Evolutionary conservation across 2,797 vertebrate genomes (phyloP).

Genomic region (Eutrigla gurnardus): DNA sequence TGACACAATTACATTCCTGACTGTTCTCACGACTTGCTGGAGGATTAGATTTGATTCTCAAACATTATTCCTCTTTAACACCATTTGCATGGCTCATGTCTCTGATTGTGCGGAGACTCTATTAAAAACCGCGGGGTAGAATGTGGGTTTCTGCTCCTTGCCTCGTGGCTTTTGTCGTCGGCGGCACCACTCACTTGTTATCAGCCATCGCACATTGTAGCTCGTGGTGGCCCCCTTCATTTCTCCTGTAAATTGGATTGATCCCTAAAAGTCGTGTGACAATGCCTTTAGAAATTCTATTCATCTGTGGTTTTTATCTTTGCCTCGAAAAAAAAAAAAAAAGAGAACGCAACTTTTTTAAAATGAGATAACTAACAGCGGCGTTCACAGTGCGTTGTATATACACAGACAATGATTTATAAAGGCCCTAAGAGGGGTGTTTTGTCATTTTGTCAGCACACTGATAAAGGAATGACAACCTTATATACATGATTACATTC

Average conservation of each 20-base stretch:
- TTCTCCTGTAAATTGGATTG: slow-evolving; percentile 78
- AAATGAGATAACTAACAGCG: slow-evolving; percentile 75
- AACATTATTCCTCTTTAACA: slow-evolving; percentile 87
- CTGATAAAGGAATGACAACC: slow-evolving; percentile 82
- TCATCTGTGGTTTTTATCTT: slow-evolving; percentile 74
- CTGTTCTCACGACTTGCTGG: slow-evolving; percentile 85
- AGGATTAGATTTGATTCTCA: slow-evolving; percentile 88
- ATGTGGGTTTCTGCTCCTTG: slow-evolving; percentile 79
- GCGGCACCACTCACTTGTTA: slow-evolving; percentile 74
- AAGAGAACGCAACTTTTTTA: slow-evolving; percentile 69
- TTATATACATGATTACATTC: slow-evolving; percentile 83
- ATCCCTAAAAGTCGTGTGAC: slow-evolving; percentile 78
- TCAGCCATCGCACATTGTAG: slow-evolving; percentile 83
- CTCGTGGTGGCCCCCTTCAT: slow-evolving; percentile 74
- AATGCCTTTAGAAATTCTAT: slow-evolving; percentile 71
- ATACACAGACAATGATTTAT: slow-evolving; percentile 73
- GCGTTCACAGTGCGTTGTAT: slow-evolving; percentile 54
- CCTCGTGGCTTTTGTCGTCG: slow-evolving; percentile 76
- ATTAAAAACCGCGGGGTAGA: slow-evolving; percentile 79
- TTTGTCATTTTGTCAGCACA: slow-evolving; percentile 80
- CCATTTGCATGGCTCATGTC: slow-evolving; percentile 86
- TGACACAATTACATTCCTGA: slow-evolving; percentile 95
- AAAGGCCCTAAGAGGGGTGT: slow-evolving; percentile 73
- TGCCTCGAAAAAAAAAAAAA: slow-evolving; percentile 25
- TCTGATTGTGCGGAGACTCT: slow-evolving; percentile 84